Evolutionary conservation across 2,113 vertebrate genomes (phyloP).

Genomic region (Rattus rattus): DNA sequence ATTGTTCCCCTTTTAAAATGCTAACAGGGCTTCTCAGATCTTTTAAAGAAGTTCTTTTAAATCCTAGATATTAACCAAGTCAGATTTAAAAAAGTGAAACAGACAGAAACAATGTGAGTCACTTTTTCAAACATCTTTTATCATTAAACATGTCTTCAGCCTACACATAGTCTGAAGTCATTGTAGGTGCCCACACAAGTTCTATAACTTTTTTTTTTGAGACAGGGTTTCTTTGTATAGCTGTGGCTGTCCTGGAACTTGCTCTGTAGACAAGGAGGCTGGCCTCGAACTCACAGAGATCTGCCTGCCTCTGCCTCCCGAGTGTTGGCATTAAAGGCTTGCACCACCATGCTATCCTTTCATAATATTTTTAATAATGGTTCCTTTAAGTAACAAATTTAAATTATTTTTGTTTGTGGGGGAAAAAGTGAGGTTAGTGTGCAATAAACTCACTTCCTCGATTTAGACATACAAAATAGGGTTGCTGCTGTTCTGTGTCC

Average conservation of each 20-base stretch:
- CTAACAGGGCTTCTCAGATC: constrained; percentile 3
- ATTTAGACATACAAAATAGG: background rate
- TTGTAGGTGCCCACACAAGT: background rate
- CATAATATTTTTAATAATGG: background rate
- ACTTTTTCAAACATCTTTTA: constrained; percentile 48
- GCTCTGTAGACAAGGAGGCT: too few species aligned
- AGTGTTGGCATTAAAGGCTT: too few species aligned
- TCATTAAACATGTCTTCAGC: constrained; percentile 5
- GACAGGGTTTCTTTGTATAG: too few species aligned
- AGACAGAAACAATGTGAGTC: constrained; percentile 3
- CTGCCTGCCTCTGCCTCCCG: too few species aligned
- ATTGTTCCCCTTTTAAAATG: background rate
- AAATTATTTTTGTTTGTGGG: constrained; percentile 27
- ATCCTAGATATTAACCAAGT: constrained; percentile 40
- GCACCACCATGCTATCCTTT: too few species aligned
- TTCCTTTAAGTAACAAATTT: constrained; percentile 55
- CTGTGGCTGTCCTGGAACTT: too few species aligned
- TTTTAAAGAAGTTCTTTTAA: background rate
- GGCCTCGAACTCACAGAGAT: too few species aligned
- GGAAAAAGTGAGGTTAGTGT: background rate
- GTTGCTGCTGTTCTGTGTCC: background rate
- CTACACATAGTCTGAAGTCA: constrained; percentile 23
- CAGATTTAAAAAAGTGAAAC: constrained; percentile 42
- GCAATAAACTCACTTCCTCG: background rate
- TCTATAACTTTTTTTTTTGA: background rate